Percentiles rank a stretch among this genome's conserved stretches.
These are phyloP conservation scores for Cyclargus thomasi DNA, from an alignment of 1,140 invertebrate genomes.

Conservation along the genomic window DNA sequence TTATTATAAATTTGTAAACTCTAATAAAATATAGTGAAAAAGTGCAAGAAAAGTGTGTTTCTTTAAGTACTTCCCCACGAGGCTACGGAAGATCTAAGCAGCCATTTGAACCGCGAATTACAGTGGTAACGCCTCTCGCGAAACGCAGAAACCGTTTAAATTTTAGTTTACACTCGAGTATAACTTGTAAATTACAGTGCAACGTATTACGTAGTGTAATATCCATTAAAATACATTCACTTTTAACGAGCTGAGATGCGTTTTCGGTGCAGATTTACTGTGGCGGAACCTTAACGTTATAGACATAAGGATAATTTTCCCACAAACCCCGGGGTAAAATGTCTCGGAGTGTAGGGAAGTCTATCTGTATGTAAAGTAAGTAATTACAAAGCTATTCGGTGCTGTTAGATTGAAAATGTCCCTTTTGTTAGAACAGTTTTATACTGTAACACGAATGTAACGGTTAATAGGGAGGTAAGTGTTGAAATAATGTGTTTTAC, in stretches of 20 bases:
- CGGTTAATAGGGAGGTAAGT: not conserved
- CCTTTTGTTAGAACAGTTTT: slow-evolving; percentile 2
- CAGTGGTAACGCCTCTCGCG: too few relatives aligned
- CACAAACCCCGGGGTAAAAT: too few relatives aligned
- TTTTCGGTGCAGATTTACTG: not conserved
- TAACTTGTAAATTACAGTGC: not conserved
- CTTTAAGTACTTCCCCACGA: too few relatives aligned
- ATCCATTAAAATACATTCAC: not conserved
- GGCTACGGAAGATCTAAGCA: too few relatives aligned
- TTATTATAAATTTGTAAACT: too few relatives aligned
- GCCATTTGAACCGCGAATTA: too few relatives aligned
- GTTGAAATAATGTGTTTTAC: not conserved
- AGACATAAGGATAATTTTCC: too few relatives aligned
- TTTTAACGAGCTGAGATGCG: not conserved
- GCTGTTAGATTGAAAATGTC: slow-evolving; percentile 10
- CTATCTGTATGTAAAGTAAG: slow-evolving; percentile 8
- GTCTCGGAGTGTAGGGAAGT: not conserved
- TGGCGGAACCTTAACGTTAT: too few relatives aligned
- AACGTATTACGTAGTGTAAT: not conserved
- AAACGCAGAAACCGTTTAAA: too few relatives aligned
- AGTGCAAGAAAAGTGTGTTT: too few relatives aligned
- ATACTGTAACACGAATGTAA: not conserved
- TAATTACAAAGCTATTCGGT: slow-evolving; percentile 1
- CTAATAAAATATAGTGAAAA: too few relatives aligned
- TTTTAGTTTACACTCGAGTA: too few relatives aligned